Percentiles rank a stretch among this genome's conserved stretches.
Conservation (phyloP, 2,113 vertebrate species). For the Hemiscyllium ocellatum region DNA sequence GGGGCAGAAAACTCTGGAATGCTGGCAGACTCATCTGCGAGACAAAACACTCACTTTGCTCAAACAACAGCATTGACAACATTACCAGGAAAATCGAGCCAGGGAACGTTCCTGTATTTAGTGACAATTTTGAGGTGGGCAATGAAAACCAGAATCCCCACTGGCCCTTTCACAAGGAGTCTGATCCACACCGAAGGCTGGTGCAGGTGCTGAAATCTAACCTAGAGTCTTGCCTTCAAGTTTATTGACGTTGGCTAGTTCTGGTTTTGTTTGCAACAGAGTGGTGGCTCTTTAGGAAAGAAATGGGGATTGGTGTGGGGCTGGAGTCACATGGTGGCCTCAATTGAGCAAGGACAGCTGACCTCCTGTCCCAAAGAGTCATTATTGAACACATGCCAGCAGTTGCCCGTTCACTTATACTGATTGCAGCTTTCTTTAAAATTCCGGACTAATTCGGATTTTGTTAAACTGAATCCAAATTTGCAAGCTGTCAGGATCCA, state of each 20-base stretch:
- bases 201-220: not conserved
- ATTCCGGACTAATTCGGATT: not conserved
- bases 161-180: not conserved
- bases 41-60: not conserved
- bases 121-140: not conserved
- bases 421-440: not conserved
- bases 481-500: not conserved
- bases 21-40: not conserved
- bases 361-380: not conserved
- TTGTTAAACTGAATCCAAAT: not conserved
- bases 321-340: not conserved
- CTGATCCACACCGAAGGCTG: not conserved
- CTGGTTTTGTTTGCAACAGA: not conserved
- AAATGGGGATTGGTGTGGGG: not conserved
- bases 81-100: not conserved
- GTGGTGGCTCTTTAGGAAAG: not conserved
- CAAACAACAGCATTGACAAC: not conserved
- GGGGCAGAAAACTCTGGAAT: not conserved
- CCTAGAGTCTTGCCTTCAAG: not conserved
- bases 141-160: not conserved
- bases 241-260: not conserved
- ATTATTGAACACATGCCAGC: not conserved
- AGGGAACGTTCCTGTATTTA: not conserved
- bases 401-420: not conserved
- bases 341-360: not conserved